phyloP scores from a whole-genome alignment of 2,888 invertebrate genomes.

The Lamellibrachia columna region DNA sequence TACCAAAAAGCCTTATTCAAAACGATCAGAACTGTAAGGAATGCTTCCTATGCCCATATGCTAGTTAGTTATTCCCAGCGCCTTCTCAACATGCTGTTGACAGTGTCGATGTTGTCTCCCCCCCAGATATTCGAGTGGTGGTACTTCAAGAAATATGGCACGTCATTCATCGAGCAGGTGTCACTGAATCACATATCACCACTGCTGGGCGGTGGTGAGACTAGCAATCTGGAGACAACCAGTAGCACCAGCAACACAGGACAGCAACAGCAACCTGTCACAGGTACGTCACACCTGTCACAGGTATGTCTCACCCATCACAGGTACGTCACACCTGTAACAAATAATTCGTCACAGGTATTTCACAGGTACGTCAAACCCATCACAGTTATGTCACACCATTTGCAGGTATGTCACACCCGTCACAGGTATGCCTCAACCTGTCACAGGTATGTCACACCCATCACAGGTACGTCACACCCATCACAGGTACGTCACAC shows the following conservation, averaged over 20 bases:
- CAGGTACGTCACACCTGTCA: slow-evolving; percentile 43
- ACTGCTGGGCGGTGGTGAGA: slow-evolving; percentile 76
- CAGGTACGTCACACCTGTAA: background rate
- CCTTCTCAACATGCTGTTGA: too few relatives aligned
- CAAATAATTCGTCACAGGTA: background rate
- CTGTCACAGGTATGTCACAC: background rate
- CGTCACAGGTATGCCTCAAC: background rate
- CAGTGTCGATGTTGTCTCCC: slow-evolving; percentile 21
- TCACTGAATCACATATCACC: slow-evolving; percentile 93
- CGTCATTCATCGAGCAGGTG: slow-evolving; percentile 96
- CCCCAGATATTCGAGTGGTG: slow-evolving; percentile 93
- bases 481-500: background rate
- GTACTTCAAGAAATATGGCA: slow-evolving; percentile 98
- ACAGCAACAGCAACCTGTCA: slow-evolving; percentile 47
- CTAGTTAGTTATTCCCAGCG: too few relatives aligned
- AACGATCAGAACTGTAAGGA: too few relatives aligned
- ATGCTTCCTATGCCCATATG: too few relatives aligned
- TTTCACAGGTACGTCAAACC: background rate
- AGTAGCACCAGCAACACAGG: slow-evolving; percentile 43
- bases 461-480: background rate
- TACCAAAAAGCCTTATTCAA: too few relatives aligned
- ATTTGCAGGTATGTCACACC: background rate
- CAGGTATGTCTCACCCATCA: background rate
- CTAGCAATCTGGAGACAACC: slow-evolving; percentile 32
- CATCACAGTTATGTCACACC: background rate